Evolutionary conservation across 2,797 vertebrate species (phyloP).

Genomic region (Acanthis flammea): DNA sequence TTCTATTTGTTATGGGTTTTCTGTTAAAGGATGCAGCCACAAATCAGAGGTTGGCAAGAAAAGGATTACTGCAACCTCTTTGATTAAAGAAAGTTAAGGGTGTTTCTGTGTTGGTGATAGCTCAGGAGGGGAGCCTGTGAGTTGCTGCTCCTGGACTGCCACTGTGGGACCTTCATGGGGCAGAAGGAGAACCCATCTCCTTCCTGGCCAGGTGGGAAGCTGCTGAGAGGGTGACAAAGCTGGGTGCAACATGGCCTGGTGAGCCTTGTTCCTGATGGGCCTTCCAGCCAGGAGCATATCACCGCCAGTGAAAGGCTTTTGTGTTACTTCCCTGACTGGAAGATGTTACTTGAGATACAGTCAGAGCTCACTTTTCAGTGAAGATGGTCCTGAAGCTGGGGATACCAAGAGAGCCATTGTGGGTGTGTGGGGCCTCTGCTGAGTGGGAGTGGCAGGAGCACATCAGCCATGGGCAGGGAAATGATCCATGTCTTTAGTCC

Average conservation of each 20-base stretch:
- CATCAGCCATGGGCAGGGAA: neutral
- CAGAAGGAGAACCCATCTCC: neutral
- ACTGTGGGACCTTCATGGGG: rapidly evolving
- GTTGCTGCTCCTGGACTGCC: neutral
- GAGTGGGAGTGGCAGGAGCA: neutral
- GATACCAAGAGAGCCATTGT: rapidly evolving
- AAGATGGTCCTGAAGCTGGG: neutral
- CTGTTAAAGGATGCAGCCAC: slow-evolving; percentile 24
- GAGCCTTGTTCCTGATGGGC: neutral
- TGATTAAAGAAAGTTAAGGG: neutral
- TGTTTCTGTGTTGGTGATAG: rapidly evolving
- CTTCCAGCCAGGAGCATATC: neutral
- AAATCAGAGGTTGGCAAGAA: neutral
- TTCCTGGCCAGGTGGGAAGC: neutral
- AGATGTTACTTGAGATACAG: rapidly evolving
- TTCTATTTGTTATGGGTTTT: neutral
- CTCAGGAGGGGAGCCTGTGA: neutral
- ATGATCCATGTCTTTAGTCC: neutral
- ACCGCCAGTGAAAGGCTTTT: neutral
- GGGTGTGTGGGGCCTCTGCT: neutral
- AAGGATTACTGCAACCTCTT: neutral
- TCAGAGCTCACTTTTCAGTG: rapidly evolving
- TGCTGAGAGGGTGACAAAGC: neutral
- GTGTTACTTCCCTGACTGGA: neutral
- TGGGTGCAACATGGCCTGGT: rapidly evolving